These are phyloP conservation scores for Anguilla pacifica DNA, from an alignment of 2,797 vertebrate species.

Conservation along the genomic window DNA sequence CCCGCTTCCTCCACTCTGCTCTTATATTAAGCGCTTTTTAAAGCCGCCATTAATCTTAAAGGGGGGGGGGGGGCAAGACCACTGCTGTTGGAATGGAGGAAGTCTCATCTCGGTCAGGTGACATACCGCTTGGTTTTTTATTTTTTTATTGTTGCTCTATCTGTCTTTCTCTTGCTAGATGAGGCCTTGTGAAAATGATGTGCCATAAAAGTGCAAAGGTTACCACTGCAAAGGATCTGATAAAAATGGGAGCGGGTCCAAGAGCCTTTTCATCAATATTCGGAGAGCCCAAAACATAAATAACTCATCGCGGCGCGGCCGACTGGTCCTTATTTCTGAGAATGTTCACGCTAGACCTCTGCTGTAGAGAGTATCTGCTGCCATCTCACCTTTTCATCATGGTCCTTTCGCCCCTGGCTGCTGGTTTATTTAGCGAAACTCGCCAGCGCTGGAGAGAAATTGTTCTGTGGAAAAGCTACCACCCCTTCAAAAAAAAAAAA, in stretches of 20 bases:
- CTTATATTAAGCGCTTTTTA: conserved; percentile 29
- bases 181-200: conserved; percentile 11
- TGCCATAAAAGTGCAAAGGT: conserved; percentile 10
- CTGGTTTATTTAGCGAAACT: neutral
- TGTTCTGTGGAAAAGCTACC: neutral
- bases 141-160: conserved; percentile 25
- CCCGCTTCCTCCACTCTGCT: neutral
- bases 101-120: conserved; percentile 11
- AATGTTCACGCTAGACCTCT: neutral
- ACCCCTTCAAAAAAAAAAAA: neutral
- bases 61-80: neutral
- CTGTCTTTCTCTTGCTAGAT: neutral
- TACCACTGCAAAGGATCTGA: conserved; percentile 9
- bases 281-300: conserved; percentile 13
- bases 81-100: conserved; percentile 1
- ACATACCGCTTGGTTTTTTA: neutral
- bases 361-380: neutral
- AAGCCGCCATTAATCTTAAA: conserved; percentile 27
- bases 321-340: neutral
- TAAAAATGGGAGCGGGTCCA: conserved; percentile 12
- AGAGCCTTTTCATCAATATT: neutral
- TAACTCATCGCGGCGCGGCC: conserved; percentile 14
- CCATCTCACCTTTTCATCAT: neutral
- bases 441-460: neutral
- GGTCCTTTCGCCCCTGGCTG: neutral